Evolutionary conservation across 2,888 invertebrate species (phyloP).

Genomic region (Gnatocerus cornutus): DNA sequence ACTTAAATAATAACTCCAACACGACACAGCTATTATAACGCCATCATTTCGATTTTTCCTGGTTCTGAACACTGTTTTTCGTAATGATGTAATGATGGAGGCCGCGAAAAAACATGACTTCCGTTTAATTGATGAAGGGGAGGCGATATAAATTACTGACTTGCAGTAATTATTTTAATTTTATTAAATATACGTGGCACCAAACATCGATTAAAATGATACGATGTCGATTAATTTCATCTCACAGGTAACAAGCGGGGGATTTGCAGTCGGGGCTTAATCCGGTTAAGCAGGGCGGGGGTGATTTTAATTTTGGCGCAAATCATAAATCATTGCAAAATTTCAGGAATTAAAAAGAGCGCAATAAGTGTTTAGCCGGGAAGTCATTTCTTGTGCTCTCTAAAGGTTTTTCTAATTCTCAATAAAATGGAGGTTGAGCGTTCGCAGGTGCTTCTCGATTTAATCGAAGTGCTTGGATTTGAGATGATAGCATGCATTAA

Average conservation of each 20-base stretch:
- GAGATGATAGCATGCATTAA: slow-evolving; percentile 20
- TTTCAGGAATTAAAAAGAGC: neutral
- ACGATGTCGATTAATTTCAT: slow-evolving; percentile 24
- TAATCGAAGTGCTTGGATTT: slow-evolving; percentile 9
- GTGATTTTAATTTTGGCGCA: neutral
- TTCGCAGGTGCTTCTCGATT: slow-evolving; percentile 8
- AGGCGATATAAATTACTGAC: slow-evolving; percentile 11
- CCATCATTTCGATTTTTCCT: slow-evolving; percentile 20
- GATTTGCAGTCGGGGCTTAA: slow-evolving; percentile 21
- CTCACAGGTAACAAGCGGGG: slow-evolving; percentile 3
- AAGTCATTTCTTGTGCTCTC: neutral
- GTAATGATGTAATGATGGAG: slow-evolving; percentile 25
- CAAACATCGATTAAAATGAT: slow-evolving; percentile 30
- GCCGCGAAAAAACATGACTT: slow-evolving; percentile 1
- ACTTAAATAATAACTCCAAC: slow-evolving; percentile 26
- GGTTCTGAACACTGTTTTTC: neutral
- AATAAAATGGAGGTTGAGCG: slow-evolving; percentile 7
- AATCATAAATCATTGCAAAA: slow-evolving; percentile 12
- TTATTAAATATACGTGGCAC: slow-evolving; percentile 22
- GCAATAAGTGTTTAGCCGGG: neutral
- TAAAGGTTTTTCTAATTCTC: neutral
- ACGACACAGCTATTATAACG: slow-evolving; percentile 26
- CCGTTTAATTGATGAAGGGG: slow-evolving; percentile 21
- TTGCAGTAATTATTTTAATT: slow-evolving; percentile 27
- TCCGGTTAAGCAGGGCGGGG: slow-evolving; percentile 9